These are phyloP conservation scores for Pachypanchax playfairii DNA, from an alignment of 2,113 vertebrate species.

Conservation along the genomic window DNA sequence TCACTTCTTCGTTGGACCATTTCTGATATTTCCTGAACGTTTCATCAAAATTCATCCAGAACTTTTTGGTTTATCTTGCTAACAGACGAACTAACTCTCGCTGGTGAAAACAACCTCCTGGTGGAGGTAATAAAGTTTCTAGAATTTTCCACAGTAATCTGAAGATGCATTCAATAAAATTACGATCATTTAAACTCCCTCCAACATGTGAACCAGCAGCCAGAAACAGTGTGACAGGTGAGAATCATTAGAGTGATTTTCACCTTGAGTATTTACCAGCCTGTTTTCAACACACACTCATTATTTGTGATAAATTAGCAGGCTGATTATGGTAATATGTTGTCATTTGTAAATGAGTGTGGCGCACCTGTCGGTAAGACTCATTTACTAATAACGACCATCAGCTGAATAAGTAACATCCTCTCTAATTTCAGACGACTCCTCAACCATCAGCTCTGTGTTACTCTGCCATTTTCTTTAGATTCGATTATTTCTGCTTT, in stretches of 20 bases:
- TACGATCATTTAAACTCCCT: slow-evolving; percentile 36
- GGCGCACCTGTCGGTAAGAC: slow-evolving; percentile 74
- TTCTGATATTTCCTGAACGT: no score
- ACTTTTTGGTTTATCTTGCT: no score
- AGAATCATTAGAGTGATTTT: slow-evolving; percentile 60
- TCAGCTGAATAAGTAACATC: slow-evolving; percentile 75
- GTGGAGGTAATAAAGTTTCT: background rate
- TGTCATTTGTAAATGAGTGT: slow-evolving; percentile 75
- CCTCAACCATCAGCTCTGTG: slow-evolving; percentile 59
- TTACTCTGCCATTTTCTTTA: slow-evolving; percentile 73
- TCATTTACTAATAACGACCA: slow-evolving; percentile 75
- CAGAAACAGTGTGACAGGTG: slow-evolving; percentile 33
- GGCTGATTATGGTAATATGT: slow-evolving; percentile 76
- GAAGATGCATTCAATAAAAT: slow-evolving; percentile 15
- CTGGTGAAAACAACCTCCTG: no score
- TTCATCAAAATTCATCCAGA: no score
- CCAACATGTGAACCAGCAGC: slow-evolving; percentile 34
- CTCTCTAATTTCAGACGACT: slow-evolving; percentile 68
- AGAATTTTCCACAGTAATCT: slow-evolving; percentile 1
- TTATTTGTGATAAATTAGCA: slow-evolving; percentile 79
- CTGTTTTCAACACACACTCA: slow-evolving; percentile 71
- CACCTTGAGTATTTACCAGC: slow-evolving; percentile 66
- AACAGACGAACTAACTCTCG: no score
- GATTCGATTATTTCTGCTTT: slow-evolving; percentile 76
- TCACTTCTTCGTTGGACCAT: no score